These are phyloP conservation scores for Oeneis ivallda DNA, from an alignment of 2,888 invertebrate genomes.

Conservation along the genomic window DNA sequence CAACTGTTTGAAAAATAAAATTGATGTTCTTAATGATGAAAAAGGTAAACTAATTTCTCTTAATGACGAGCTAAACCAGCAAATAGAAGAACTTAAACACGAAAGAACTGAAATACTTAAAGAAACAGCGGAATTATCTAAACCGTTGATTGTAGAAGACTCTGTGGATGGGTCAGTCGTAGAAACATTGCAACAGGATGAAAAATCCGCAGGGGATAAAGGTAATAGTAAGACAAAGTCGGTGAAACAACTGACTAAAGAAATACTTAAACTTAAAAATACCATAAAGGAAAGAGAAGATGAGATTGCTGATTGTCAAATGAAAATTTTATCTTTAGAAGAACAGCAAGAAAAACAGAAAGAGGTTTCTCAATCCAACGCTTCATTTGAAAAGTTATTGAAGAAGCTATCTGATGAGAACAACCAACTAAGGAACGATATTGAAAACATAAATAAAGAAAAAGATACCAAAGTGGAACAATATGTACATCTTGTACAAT, in stretches of 20 bases:
- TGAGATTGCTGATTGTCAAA: constrained; percentile 76
- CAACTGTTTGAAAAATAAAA: constrained; percentile 66
- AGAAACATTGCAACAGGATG: constrained; percentile 61
- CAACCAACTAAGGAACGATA: constrained; percentile 62
- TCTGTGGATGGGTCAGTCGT: constrained; percentile 50
- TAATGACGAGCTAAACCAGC: constrained; percentile 62
- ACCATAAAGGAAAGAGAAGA: constrained; percentile 77
- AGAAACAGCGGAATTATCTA: constrained; percentile 65
- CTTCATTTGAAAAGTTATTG: constrained; percentile 67
- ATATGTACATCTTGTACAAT: constrained; percentile 53
- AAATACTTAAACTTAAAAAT: constrained; percentile 76
- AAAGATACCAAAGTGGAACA: constrained; percentile 57
- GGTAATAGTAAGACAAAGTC: constrained; percentile 65
- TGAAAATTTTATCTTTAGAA: constrained; percentile 77
- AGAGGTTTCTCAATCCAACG: constrained; percentile 59
- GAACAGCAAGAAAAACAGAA: constrained; percentile 74
- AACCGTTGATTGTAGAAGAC: constrained; percentile 60
- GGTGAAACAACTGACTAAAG: constrained; percentile 76
- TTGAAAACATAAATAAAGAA: constrained; percentile 54
- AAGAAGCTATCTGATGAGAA: constrained; percentile 70
- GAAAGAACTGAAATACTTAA: constrained; percentile 70
- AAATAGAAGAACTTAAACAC: constrained; percentile 71
- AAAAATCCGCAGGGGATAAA: constrained; percentile 64
- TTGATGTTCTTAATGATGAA: constrained; percentile 71
- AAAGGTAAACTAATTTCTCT: constrained; percentile 62